Evolutionary conservation across 2,888 invertebrate species (phyloP), one percentile per base, ranked within the genome.

Genomic region (Tyria jacobaeae): DNA sequence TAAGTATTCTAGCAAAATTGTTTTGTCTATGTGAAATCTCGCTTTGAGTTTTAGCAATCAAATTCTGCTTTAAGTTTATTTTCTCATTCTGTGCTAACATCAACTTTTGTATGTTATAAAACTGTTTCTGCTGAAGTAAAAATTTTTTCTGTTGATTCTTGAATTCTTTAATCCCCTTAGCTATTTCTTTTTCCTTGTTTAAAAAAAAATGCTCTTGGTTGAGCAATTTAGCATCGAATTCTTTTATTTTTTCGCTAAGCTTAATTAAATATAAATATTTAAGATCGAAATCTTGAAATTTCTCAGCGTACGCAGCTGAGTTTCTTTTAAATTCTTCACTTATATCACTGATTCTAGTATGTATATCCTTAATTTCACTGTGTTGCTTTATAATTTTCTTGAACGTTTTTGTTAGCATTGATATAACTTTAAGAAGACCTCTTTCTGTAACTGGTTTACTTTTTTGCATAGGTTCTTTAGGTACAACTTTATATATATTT

Each of bases 361-460:
- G 86, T 35, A 91, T 89, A 2, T 75, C 69, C 75, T 89, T 91
- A 0, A 94, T 90, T 61, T 90, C 88, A 0, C 70, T 80, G 24
- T 92, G 91, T 59, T 94, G 92, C 60, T 83, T 90, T 82, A 88
- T 90, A 10, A 92, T 88, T 59, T 89, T 93, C 61, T 91, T 92
- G 44, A 92, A 92, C 0, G 91, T 90, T 65, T 88, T 91, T 0
- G 92, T 89, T 2, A 94, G 68, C 84, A 91, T 89, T 0, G 91
- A 79, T 1, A 94, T 76, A 0, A 94, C 85, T 80, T 91, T 93
- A 0, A 92, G 76, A 1, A 94, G 68, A 9, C 89, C 90, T 79
- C 81, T 85, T 76, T 93, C 92, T 17, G 87, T 84, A 0, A 91
- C 79, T 2, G 83, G 73, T 62, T 85, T 89, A 35, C 71, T 73